Conservation (phyloP, 2,797 vertebrate genomes). For the Antrozous pallidus region DNA sequence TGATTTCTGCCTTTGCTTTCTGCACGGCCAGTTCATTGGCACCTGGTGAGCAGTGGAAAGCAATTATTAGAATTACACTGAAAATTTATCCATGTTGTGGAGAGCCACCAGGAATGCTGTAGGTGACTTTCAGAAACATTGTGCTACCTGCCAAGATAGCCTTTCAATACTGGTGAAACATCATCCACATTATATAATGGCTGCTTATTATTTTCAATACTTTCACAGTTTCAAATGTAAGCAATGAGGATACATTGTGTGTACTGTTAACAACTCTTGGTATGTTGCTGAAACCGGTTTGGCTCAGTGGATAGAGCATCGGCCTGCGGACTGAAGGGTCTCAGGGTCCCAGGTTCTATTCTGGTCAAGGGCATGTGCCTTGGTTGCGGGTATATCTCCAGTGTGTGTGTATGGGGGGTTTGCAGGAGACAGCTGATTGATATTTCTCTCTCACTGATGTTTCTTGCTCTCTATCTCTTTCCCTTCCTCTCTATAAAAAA, state of each 20-base stretch:
- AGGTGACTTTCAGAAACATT: neutral
- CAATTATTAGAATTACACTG: neutral
- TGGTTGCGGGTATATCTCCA: too few species aligned
- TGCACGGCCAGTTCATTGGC: slow-evolving; percentile 98
- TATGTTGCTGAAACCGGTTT: too few species aligned
- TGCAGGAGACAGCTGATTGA: too few species aligned
- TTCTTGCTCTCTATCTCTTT: too few species aligned
- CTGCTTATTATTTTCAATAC: neutral
- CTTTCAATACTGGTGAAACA: neutral
- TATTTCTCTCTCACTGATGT: too few species aligned
- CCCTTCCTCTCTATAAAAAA: too few species aligned
- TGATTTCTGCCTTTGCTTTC: slow-evolving; percentile 99
- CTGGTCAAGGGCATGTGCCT: too few species aligned
- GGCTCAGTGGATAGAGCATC: too few species aligned
- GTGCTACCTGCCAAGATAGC: neutral
- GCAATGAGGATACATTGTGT: neutral
- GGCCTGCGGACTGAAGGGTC: too few species aligned
- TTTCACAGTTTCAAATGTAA: neutral
- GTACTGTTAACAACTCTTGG: neutral
- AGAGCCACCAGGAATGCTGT: neutral
- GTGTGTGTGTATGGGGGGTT: too few species aligned
- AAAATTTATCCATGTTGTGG: neutral
- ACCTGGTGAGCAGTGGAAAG: slow-evolving; percentile 82
- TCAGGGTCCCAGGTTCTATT: too few species aligned
- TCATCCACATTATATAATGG: neutral